These are phyloP conservation scores for Aporrectodea caliginosa DNA, from an alignment of 1,140 invertebrate species.

Conservation along the genomic window DNA sequence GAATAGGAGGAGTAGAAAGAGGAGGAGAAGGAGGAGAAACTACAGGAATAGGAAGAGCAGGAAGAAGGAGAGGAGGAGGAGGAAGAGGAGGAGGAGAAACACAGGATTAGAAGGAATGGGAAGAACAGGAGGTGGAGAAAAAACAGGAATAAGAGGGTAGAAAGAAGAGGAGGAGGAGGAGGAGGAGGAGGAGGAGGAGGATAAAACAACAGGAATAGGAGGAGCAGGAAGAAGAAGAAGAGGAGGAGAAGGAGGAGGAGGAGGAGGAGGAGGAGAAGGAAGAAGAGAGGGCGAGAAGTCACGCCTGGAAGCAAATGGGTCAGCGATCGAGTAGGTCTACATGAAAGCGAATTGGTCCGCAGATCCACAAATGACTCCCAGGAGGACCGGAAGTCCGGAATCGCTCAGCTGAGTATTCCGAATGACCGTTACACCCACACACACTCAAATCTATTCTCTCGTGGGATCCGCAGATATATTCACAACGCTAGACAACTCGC, in stretches of 20 bases:
- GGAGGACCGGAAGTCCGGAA: no score
- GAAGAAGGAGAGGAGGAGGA: background rate
- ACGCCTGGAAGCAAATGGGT: no score
- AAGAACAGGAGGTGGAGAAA: conserved; percentile 28
- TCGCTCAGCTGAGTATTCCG: no score
- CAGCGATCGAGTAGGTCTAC: no score
- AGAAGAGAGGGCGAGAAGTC: conserved; percentile 28
- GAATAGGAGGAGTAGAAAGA: background rate
- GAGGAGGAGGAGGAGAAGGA: background rate
- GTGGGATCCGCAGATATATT: no score
- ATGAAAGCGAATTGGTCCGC: no score
- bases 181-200: background rate
- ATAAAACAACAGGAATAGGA: background rate
- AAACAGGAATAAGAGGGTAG: no score
- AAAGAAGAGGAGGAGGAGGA: no score
- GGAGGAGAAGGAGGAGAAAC: background rate
- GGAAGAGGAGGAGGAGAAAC: background rate
- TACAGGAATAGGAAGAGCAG: background rate
- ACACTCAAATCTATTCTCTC: no score
- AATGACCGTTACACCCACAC: no score
- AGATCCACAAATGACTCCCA: no score
- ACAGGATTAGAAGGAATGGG: background rate
- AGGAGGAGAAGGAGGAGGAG: background rate
- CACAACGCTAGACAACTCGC: no score
- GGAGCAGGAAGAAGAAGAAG: background rate